These are phyloP conservation scores for Delia radicum DNA, from an alignment of 1,140 invertebrate species.

Conservation along the genomic window DNA sequence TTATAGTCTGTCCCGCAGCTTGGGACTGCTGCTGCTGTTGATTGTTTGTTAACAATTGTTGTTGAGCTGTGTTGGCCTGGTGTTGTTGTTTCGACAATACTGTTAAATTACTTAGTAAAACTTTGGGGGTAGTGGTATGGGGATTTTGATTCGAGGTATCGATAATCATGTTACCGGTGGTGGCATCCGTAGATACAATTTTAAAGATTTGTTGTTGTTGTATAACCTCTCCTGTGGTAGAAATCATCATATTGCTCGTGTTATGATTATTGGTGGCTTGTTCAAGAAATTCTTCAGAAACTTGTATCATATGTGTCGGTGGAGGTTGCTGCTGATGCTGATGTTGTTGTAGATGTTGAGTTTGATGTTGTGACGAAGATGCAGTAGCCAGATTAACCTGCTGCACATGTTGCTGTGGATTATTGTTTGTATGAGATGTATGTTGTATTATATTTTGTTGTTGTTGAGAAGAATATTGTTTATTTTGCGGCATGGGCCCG, in stretches of 20 bases:
- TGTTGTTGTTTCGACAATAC: constrained; percentile 43
- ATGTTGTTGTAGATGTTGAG: constrained; percentile 26
- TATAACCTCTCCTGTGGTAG: constrained; percentile 33
- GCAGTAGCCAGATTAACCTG: constrained; percentile 27
- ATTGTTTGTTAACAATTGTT: background rate
- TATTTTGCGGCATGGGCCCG: constrained; percentile 30
- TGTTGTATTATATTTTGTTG: constrained; percentile 48
- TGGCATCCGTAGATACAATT: constrained; percentile 43
- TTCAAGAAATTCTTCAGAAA: constrained; percentile 26
- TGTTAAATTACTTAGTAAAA: constrained; percentile 51
- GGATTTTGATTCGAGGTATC: constrained; percentile 33
- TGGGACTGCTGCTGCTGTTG: background rate
- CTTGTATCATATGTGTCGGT: constrained; percentile 24
- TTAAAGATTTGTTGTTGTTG: constrained; percentile 53
- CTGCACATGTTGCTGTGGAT: constrained; percentile 35
- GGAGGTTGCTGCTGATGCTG: constrained; percentile 1
- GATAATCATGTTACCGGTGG: constrained; percentile 48
- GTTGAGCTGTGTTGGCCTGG: too few species aligned
- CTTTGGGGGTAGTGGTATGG: constrained; percentile 43
- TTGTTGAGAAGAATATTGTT: constrained; percentile 29
- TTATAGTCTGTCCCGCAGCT: constrained; percentile 32
- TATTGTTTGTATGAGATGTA: constrained; percentile 36
- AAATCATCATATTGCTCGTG: constrained; percentile 27
- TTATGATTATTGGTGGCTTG: constrained; percentile 12
- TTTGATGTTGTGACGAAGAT: constrained; percentile 20